Evolutionary conservation across 2,113 vertebrate genomes (phyloP).

Genomic region (Potamarius usumacintae): DNA sequence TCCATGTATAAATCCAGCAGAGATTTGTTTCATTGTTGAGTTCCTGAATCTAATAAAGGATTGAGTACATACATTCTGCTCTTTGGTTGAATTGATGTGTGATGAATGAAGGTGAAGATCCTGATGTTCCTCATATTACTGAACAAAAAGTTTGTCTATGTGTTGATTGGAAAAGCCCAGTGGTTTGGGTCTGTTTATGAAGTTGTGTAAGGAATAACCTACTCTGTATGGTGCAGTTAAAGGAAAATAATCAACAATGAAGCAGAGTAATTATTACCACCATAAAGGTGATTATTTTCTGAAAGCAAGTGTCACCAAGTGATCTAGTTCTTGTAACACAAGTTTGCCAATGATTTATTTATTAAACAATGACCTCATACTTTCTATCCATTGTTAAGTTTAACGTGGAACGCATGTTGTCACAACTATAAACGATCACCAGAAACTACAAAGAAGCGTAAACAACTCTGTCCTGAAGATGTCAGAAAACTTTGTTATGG

Average conservation of each 20-base stretch:
- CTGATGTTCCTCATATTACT: not conserved
- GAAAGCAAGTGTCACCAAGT: no score
- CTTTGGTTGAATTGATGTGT: not conserved
- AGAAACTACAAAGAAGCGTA: not conserved
- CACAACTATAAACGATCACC: not conserved
- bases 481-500: no score
- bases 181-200: no score
- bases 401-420: not conserved
- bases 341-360: not conserved
- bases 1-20: slow-evolving; percentile 93
- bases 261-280: not conserved
- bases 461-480: not conserved
- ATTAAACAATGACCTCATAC: not conserved
- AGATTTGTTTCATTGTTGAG: slow-evolving; percentile 98
- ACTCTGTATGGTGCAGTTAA: not conserved
- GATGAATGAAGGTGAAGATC: not conserved
- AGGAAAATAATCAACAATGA: not conserved
- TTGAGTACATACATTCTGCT: slow-evolving; percentile 7
- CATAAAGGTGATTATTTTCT: not conserved
- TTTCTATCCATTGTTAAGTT: not conserved
- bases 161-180: no score
- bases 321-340: not conserved
- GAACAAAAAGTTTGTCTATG: not conserved
- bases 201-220: not conserved
- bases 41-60: slow-evolving; percentile 98